Base-by-base conservation (phyloP, 92 coral and sea anemone species). In the Epizoanthus fatuus region DNA sequence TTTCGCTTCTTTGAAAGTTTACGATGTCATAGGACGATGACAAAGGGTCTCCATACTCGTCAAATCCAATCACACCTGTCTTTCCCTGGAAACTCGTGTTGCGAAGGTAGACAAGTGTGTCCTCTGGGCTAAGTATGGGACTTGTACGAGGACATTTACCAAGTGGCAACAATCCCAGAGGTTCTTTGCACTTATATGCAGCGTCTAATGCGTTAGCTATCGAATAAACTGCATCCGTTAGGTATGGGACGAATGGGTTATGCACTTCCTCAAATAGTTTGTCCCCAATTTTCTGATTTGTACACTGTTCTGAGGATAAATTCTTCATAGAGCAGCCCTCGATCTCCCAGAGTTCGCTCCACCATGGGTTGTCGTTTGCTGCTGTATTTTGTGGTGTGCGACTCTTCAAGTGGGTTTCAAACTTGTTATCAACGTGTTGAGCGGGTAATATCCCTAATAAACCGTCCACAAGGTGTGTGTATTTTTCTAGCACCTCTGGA, bases 151-250 rank as follows among this genome's bases (percentile, higher is more conserved):
- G 91, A 47, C 91, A 87, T 65, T 53, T 53, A 19, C 84, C 91
- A 19, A 9, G 42, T 32, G 51, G 22, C 7, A 81, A 63, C 53
- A 74, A 15, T 10, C 91, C 91, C 11, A 12, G 12, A 4, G 83
- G 77, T 40, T 74, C 51, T 54, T 54, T 52, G 20, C 79, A 74
- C 79, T 54, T 74, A 10, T 45, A 74, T 12, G 39, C 63, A 20
- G 79, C 79, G 4, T 74, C 79, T 14, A 93, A 75, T 37, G 96
- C 96, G 52, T 88, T 49, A 53, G 96, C 96, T 2, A 93, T 68
- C 4, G 96, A 92, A 58, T 87, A 85, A 14, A 91, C 88, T 4
- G 96, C 96, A 68, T 93, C 96, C 5, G 92, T 80, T 3, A 93
- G 81, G 69, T 93, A 93, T 4, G 96, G 96, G 22, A 90, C 84